Evolutionary conservation across 2,113 vertebrate genomes (phyloP).

Genomic region (Noturus placidus): DNA sequence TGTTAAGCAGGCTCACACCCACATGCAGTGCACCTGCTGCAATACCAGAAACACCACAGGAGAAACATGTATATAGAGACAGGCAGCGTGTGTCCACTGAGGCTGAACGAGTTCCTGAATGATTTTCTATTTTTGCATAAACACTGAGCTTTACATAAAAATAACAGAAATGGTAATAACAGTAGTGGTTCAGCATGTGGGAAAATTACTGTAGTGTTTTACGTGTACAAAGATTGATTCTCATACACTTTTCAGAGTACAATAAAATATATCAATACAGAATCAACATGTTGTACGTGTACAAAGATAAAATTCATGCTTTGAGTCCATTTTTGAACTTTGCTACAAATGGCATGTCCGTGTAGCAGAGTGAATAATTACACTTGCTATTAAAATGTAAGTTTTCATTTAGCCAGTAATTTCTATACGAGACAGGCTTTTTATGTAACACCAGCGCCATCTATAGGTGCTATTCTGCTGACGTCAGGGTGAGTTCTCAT

Average conservation of each 20-base stretch:
- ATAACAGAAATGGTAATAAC: neutral
- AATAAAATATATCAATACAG: too few species aligned
- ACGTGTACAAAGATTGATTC: neutral
- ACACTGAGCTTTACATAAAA: neutral
- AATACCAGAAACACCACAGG: slow-evolving; percentile 9
- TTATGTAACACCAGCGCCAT: too few species aligned
- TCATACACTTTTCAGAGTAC: too few species aligned
- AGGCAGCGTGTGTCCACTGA: neutral
- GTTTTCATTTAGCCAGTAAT: too few species aligned
- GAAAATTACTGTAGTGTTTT: neutral
- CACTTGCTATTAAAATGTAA: too few species aligned
- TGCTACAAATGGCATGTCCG: neutral
- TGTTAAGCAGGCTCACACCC: slow-evolving; percentile 21
- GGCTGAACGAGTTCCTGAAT: neutral
- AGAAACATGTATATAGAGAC: neutral
- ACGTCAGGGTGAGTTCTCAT: too few species aligned
- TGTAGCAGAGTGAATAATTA: too few species aligned
- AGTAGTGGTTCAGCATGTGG: neutral
- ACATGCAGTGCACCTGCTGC: slow-evolving; percentile 37
- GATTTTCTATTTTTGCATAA: neutral
- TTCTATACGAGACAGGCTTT: too few species aligned
- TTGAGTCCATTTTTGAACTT: neutral
- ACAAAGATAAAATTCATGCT: neutral
- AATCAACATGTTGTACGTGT: neutral
- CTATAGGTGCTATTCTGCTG: too few species aligned